Conservation (phyloP, 2,797 vertebrate species). For the Phaenicophaeus curvirostris region DNA sequence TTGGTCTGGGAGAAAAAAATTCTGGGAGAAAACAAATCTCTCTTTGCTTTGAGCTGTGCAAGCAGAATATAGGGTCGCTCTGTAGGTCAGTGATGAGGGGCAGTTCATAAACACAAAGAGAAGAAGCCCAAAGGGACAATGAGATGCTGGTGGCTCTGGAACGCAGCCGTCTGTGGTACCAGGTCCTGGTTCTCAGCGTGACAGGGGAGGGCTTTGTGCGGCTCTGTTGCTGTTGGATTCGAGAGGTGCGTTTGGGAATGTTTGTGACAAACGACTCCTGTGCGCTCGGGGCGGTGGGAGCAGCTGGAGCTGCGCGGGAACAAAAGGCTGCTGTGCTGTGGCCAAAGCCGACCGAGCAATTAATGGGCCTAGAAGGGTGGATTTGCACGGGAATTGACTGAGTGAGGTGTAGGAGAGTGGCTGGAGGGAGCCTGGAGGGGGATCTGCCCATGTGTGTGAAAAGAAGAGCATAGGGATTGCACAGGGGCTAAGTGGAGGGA, state of each 20-base stretch:
- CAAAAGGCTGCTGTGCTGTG: slow-evolving; percentile 60
- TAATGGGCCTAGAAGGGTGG: neutral
- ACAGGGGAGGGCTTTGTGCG: neutral
- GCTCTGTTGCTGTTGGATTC: neutral
- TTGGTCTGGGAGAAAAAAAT: accelerated
- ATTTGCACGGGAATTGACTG: neutral
- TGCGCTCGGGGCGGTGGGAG: neutral
- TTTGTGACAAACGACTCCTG: neutral
- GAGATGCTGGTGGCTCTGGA: neutral
- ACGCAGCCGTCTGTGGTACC: neutral
- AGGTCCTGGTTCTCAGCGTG: neutral
- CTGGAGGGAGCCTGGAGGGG: neutral
- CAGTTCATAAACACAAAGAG: neutral
- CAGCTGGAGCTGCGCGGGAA: slow-evolving; percentile 29
- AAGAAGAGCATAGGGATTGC: neutral
- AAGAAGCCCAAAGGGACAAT: slow-evolving; percentile 34
- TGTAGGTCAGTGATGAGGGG: neutral
- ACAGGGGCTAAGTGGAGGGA: neutral
- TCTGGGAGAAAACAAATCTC: accelerated
- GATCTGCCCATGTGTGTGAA: accelerated
- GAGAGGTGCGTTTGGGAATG: slow-evolving; percentile 10
- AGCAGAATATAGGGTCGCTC: neutral
- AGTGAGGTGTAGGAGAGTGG: neutral
- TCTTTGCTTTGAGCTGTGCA: neutral
- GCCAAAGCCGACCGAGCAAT: slow-evolving; percentile 11